Evolutionary conservation across 2,888 invertebrate species (phyloP), one percentile per base, ranked within the genome.

Genomic region (Cylindroiulus punctatus): DNA sequence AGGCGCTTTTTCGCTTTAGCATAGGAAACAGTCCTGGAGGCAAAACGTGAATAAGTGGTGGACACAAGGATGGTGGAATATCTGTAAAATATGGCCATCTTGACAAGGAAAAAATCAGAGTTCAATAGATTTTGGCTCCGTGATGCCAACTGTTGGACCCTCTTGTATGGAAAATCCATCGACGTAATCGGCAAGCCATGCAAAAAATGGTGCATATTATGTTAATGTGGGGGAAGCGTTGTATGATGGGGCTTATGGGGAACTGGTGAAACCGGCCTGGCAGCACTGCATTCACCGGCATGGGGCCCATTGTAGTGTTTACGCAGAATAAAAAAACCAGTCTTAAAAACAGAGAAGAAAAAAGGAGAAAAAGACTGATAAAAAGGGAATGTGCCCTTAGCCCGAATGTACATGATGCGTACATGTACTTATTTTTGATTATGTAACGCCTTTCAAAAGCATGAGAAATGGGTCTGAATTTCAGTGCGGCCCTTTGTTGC

Each of bases 391-490:
- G 83, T 76, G 76, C 76, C 76, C 76, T 76, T 76, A 83, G 44
- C 26, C 83, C 44, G 42, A 83, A 83, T 44, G 44, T 42, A 42
- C 42, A 44, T 42, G 42, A 40, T 42, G 44, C 44, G 83, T 83
- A 42, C 83, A 40, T 83, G 83, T 83, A 44, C 83, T 83, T 83
- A 83, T 83, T 83, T 83, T 84, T 84, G 84, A 52, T 84, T 84
- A 84, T 84, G 84, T 52, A 84, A 84, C 52, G 84, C 84, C 57
- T 84, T 84, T 84, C 84, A 84, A 84, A 52, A 52, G 84, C 84
- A 84, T 84, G 84, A 84, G 84, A 84, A 84, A 84, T 84, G 84
- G 84, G 84, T 84, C 84, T 84, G 47, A 42, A 32, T 84, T 84
- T 84, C 47, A 42, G 42, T 84, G 57, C 36, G 14, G 84, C 14